These are phyloP conservation scores for Fopius arisanus DNA, from an alignment of 1,140 invertebrate species.

Conservation along the genomic window DNA sequence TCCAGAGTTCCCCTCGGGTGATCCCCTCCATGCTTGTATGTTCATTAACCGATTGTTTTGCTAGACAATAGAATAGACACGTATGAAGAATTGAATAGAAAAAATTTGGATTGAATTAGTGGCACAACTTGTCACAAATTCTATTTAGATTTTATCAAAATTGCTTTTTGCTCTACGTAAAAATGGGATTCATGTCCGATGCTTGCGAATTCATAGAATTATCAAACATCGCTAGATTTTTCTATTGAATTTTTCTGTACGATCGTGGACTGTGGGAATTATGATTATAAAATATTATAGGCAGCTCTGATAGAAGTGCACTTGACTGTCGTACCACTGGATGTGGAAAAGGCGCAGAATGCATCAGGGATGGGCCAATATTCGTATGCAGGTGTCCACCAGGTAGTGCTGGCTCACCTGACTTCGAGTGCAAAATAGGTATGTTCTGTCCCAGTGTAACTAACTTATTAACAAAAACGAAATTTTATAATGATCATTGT, in stretches of 20 bases:
- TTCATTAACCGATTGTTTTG: constrained; percentile 20
- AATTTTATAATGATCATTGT: constrained; percentile 15
- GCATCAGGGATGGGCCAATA: constrained; percentile 78
- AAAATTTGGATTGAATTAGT: no score
- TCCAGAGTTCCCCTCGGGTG: constrained; percentile 78
- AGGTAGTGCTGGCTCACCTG: constrained; percentile 76
- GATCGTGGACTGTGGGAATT: no score
- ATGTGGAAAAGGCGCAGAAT: constrained; percentile 83
- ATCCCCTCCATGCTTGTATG: constrained; percentile 86
- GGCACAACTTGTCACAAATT: no score
- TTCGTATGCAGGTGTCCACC: constrained; percentile 84
- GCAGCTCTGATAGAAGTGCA: constrained; percentile 70
- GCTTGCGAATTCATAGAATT: no score
- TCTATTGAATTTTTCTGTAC: not conserved
- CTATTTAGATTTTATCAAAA: no score
- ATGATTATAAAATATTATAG: constrained; percentile 58
- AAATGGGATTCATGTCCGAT: no score
- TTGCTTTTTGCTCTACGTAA: no score
- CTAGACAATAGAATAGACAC: no score
- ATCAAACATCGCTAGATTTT: constrained; percentile 2
- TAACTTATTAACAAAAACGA: constrained; percentile 45
- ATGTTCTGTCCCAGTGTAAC: constrained; percentile 52
- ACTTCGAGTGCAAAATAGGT: constrained; percentile 81
- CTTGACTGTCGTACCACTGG: constrained; percentile 82
- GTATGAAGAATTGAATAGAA: no score